Evolutionary conservation across 2,888 invertebrate species (phyloP).

Genomic region (Idaea straminata): DNA sequence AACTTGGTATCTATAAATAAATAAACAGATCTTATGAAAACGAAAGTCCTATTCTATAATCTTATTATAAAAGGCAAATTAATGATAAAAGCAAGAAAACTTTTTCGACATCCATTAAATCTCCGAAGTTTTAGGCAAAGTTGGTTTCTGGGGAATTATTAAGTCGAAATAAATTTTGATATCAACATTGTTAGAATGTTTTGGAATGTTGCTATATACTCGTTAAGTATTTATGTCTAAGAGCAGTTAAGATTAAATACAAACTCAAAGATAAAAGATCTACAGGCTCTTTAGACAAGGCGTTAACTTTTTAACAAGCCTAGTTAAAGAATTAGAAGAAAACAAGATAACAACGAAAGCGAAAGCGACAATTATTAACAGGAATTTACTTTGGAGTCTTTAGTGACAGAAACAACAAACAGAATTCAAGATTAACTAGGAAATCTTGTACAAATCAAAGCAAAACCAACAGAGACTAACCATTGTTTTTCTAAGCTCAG

Average conservation of each 20-base stretch:
- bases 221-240: neutral
- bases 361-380: neutral
- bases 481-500: conserved; percentile 8
- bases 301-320: neutral
- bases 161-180: conserved; percentile 28
- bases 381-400: neutral
- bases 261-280: neutral
- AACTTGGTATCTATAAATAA: conserved; percentile 27
- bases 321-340: neutral
- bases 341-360: neutral
- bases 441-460: neutral
- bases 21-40: conserved; percentile 41
- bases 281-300: neutral
- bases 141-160: conserved; percentile 34
- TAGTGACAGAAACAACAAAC: neutral
- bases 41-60: conserved; percentile 43
- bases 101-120: conserved; percentile 42
- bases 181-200: conserved; percentile 26
- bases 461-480: neutral
- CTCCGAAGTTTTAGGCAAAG: conserved; percentile 34
- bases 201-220: conserved; percentile 10
- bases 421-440: neutral
- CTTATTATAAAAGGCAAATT: conserved; percentile 51
- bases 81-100: conserved; percentile 44
- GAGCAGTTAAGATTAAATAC: neutral